Conservation (phyloP, 37 sponge, comb jelly and placozoan species). For the Tethya wilhelma region DNA sequence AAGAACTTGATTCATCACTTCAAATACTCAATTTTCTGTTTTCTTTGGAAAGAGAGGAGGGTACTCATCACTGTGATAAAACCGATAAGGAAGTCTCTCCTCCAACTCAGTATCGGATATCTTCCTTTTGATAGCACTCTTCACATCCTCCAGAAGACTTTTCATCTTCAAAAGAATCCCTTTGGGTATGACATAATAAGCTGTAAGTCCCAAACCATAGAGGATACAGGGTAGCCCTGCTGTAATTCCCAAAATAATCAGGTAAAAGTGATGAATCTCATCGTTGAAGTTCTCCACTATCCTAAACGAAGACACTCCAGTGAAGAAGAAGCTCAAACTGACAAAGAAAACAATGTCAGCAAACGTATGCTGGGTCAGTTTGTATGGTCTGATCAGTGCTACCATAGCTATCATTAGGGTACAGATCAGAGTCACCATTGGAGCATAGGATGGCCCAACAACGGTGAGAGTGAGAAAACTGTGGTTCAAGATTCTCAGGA, state of each 20-base stretch:
- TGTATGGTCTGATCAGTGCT: background rate
- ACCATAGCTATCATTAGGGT: background rate
- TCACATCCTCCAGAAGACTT: too few species aligned
- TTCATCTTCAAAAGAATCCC: background rate
- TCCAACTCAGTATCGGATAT: background rate
- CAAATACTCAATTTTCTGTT: too few species aligned
- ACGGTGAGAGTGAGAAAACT: background rate
- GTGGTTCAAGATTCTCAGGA: background rate
- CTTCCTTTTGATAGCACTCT: background rate
- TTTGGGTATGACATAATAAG: background rate
- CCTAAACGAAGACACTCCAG: too few species aligned
- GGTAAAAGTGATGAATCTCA: too few species aligned
- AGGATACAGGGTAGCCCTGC: too few species aligned
- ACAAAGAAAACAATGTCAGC: slow-evolving; percentile 6
- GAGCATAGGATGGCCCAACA: background rate
- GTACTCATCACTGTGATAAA: background rate
- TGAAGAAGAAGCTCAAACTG: too few species aligned
- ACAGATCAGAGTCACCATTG: background rate
- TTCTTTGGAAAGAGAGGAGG: too few species aligned
- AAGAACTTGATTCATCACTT: too few species aligned
- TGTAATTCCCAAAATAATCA: too few species aligned
- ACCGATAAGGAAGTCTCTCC: slow-evolving; percentile 2
- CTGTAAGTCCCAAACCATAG: background rate
- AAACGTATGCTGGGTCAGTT: background rate
- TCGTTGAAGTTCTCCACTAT: too few species aligned